Base-by-base conservation (phyloP, 2,888 invertebrate genomes). In the Amblyjoppa fuscipennis region DNA sequence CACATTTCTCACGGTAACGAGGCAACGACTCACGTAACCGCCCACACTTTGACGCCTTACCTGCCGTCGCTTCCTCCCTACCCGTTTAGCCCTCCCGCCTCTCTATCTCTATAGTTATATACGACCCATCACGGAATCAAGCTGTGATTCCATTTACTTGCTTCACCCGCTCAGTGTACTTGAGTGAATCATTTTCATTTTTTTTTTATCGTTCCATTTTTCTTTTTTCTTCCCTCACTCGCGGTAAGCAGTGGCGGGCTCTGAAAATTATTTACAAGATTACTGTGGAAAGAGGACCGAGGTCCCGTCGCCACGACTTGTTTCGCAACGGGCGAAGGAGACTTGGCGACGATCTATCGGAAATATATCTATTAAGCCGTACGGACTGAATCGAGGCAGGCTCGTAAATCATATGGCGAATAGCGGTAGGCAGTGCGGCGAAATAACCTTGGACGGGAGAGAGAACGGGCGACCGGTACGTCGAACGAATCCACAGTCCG, bases 401-500 rank as follows among this genome's bases (percentile, higher is more conserved):
- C 53, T 77, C 77, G 77, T 77, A 77, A 77, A 77, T 77, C 77
- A 66, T 68, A 68, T 41, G 68, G 28, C 68, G 68, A 68, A 68
- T 68, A 28, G 53, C 16, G 56, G 64, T 16, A 34, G 66, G 68
- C 77, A 68, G 53, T 77, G 66, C 77, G 68, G 77, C 53, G 68
- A 68, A 77, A 77, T 77, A 77, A 77, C 66, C 77, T 77, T 68
- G 77, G 77, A 28, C 28, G 77, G 38, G 66, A 53, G 66, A 53
- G 53, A 68, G 77, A 53, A 45, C 41, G 77, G 25, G 71, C 84
- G 75, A 85, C 90, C 83, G 76, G 89, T 87, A 88, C 90, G 90
- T 91, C 92, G 92, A 92, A 92, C 92, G 92, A 92, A 93, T 93
- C 91, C 92, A 92, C 93, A 91, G 93, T 91, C 93, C 93, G 94